These are phyloP conservation scores for Ips nitidus DNA, from an alignment of 1,140 invertebrate species.

Conservation along the genomic window DNA sequence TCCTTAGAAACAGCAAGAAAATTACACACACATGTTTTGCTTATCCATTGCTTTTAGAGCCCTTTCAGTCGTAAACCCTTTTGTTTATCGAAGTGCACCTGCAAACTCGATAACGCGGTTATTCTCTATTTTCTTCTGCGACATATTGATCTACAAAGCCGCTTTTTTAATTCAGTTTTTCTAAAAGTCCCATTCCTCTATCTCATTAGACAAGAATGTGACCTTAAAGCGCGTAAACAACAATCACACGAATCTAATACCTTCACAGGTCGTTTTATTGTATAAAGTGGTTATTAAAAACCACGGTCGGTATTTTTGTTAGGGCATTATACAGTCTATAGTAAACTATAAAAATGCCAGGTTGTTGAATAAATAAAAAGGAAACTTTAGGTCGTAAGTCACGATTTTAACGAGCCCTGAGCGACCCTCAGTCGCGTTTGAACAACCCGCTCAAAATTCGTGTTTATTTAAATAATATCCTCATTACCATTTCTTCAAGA, in stretches of 20 bases:
- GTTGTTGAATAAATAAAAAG: constrained; percentile 19
- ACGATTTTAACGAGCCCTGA: constrained; percentile 21
- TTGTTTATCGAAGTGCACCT: constrained; percentile 23
- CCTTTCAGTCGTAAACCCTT: constrained; percentile 11
- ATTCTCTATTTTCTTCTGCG: constrained; percentile 11
- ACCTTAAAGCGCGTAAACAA: too few species aligned
- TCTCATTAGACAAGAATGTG: too few species aligned
- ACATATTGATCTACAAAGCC: neutral
- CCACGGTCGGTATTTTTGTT: neutral
- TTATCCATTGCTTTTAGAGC: constrained; percentile 13
- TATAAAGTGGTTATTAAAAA: constrained; percentile 15
- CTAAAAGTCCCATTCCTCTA: too few species aligned
- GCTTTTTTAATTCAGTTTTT: neutral
- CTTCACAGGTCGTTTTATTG: neutral
- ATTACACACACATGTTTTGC: constrained; percentile 3
- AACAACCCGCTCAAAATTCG: constrained; percentile 22
- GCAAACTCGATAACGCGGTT: constrained; percentile 11
- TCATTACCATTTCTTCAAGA: constrained; percentile 26
- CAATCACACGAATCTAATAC: too few species aligned
- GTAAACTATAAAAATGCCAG: constrained; percentile 19
- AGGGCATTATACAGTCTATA: constrained; percentile 12
- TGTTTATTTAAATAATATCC: constrained; percentile 30
- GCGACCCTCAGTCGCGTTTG: constrained; percentile 14
- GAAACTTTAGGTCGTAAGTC: constrained; percentile 13
- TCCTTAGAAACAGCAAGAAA: neutral